These are phyloP conservation scores for Aphidoletes aphidimyza DNA, from an alignment of 2,888 invertebrate genomes.

Conservation along the genomic window DNA sequence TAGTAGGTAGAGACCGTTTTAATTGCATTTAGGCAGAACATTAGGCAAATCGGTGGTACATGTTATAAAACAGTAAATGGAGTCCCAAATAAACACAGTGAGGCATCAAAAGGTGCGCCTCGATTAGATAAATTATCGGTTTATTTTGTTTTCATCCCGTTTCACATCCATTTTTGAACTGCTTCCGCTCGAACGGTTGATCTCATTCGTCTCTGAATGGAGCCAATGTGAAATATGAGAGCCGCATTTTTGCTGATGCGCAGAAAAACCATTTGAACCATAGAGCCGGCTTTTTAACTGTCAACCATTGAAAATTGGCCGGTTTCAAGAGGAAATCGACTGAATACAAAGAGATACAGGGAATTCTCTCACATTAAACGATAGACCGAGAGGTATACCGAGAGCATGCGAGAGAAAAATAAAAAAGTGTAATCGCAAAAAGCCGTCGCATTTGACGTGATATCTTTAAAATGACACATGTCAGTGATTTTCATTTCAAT, in stretches of 20 bases:
- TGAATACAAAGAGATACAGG: not conserved
- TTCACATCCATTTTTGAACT: not conserved
- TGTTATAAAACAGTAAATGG: not conserved
- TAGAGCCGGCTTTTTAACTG: not conserved
- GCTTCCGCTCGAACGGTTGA: conserved; percentile 3
- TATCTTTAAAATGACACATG: conserved; percentile 51
- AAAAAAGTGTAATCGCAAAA: not conserved
- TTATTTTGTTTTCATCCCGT: not conserved
- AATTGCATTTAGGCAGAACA: too few species aligned
- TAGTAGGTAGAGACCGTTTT: too few species aligned
- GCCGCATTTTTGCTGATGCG: not conserved
- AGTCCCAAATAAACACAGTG: not conserved
- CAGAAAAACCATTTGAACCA: not conserved
- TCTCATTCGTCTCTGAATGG: too few species aligned
- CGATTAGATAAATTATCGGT: conserved; percentile 17
- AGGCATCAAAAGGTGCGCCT: not conserved
- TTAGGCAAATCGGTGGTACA: not conserved
- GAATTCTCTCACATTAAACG: not conserved
- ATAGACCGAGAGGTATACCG: too few species aligned
- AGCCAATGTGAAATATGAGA: not conserved
- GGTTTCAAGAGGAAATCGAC: conserved; percentile 27
- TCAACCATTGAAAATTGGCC: conserved; percentile 6
- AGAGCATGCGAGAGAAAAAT: too few species aligned
- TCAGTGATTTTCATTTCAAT: conserved; percentile 46
- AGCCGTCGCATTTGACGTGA: conserved; percentile 8